Evolutionary conservation across 1,140 invertebrate genomes (phyloP), one percentile per base, ranked within the genome.

Genomic region (Cecropterus lyciades): DNA sequence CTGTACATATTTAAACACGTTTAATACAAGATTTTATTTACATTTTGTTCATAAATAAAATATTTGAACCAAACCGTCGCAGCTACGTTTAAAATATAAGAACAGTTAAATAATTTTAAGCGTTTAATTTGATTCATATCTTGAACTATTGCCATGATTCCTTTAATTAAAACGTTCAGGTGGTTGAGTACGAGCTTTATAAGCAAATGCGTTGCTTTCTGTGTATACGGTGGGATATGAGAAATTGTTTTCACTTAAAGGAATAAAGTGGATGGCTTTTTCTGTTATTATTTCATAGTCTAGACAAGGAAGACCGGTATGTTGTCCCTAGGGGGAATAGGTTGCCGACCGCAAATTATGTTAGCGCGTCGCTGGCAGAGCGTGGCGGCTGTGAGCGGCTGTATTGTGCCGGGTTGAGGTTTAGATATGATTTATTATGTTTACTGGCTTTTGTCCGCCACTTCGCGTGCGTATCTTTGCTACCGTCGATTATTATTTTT

Each of bases 291-390:
- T 74, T 77, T 77, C 49, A 78, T 79, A 60, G 79, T 86, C 82
- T 85, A 84, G 81, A 84, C 84, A 55, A 78, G 79, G 72, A 83
- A 76, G 77, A 70, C 64, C 62, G 65, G 74, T 80, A 75, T 79
- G 62, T 60, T 77, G 65, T 78, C 79, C 76, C 79, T 52, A 65
- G 75, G 79, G 70, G 80, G 81, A 72, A 84, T 82, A 78, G 82
- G 81, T 84, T 82, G 84, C 78, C 77, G 80, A 84, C 82, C 84
- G 85, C 83, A 88, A 90, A 90, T 87, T 77, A 79, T 84, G 83
- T 86, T 86, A 81, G 75, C 69, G 65, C 72, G 65, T 73, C 74
- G 72, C 46, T 65, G 74, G 66, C 75, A 82, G 82, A 84, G 75
- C 79, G 78, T 87, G 65, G 63, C 80, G 78, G 62, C 42, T 68